These are phyloP conservation scores for Archips crataeganus DNA, from an alignment of 2,888 invertebrate species.

Conservation along the genomic window DNA sequence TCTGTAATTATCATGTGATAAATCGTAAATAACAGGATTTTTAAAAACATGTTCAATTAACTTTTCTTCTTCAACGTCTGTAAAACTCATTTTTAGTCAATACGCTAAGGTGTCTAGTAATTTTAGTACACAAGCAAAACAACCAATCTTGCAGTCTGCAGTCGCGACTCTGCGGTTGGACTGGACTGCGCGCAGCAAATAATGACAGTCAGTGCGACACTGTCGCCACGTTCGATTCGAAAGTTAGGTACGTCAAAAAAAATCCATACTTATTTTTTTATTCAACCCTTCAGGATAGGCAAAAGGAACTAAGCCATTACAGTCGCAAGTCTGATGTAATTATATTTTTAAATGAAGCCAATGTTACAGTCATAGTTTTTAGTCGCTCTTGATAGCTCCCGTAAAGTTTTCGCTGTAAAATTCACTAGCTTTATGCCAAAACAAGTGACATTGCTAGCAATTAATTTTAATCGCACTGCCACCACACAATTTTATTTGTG, in stretches of 20 bases:
- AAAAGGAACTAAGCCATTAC: too few relatives aligned
- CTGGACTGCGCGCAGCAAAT: not conserved
- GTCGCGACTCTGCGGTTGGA: not conserved
- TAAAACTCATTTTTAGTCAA: not conserved
- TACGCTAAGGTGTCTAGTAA: not conserved
- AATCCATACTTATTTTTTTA: not conserved
- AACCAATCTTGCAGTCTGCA: not conserved
- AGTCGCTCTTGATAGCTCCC: too few relatives aligned
- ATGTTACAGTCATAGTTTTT: too few relatives aligned
- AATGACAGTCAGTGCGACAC: not conserved
- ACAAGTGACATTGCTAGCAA: too few relatives aligned
- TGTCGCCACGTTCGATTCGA: not conserved
- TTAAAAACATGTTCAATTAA: not conserved
- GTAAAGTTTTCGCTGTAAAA: too few relatives aligned
- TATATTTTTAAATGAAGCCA: too few relatives aligned
- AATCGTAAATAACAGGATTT: slow-evolving; percentile 1
- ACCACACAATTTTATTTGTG: too few relatives aligned
- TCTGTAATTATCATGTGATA: not conserved
- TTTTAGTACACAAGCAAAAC: not conserved
- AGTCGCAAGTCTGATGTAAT: too few relatives aligned
- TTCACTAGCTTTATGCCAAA: too few relatives aligned
- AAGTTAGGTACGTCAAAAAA: not conserved
- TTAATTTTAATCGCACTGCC: too few relatives aligned
- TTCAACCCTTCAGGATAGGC: too few relatives aligned
- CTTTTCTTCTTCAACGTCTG: not conserved